These are phyloP conservation scores for Doris montereyensis DNA, from an alignment of 2,888 invertebrate genomes.

Conservation along the genomic window DNA sequence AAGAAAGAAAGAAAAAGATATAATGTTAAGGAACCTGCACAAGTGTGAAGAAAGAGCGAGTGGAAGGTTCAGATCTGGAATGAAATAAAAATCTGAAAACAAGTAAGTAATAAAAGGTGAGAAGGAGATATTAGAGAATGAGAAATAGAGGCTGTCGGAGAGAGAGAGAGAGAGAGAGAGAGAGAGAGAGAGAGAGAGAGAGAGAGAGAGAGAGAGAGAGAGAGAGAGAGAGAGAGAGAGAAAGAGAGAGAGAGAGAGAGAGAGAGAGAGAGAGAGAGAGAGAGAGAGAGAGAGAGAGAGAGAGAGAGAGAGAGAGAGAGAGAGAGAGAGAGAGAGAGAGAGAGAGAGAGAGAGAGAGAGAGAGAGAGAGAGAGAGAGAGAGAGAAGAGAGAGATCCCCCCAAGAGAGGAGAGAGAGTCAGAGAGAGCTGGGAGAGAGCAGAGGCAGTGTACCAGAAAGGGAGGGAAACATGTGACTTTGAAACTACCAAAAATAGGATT, in stretches of 20 bases:
- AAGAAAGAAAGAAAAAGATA: too few species aligned
- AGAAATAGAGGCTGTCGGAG: background rate
- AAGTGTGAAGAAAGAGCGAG: too few species aligned
- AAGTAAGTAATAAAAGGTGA: too few species aligned
- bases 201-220: constrained; percentile 25
- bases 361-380: constrained; percentile 9
- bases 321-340: constrained; percentile 6
- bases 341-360: constrained; percentile 11
- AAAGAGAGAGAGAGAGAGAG: constrained; percentile 19
- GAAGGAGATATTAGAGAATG: background rate
- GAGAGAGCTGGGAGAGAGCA: background rate
- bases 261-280: constrained; percentile 6
- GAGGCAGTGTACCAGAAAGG: background rate
- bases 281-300: background rate
- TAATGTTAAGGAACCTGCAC: too few species aligned
- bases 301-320: constrained; percentile 5
- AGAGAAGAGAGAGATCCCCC: background rate
- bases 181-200: constrained; percentile 16
- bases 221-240: constrained; percentile 25
- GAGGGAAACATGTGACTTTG: too few species aligned
- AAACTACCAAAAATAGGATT: too few species aligned
- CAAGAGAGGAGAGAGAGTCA: too few species aligned
- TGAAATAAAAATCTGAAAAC: too few species aligned
- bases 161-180: constrained; percentile 8
- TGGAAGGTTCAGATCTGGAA: too few species aligned